These are phyloP conservation scores for Alligator mississippiensis DNA, from an alignment of 2,113 vertebrate species.

Conservation along the genomic window DNA sequence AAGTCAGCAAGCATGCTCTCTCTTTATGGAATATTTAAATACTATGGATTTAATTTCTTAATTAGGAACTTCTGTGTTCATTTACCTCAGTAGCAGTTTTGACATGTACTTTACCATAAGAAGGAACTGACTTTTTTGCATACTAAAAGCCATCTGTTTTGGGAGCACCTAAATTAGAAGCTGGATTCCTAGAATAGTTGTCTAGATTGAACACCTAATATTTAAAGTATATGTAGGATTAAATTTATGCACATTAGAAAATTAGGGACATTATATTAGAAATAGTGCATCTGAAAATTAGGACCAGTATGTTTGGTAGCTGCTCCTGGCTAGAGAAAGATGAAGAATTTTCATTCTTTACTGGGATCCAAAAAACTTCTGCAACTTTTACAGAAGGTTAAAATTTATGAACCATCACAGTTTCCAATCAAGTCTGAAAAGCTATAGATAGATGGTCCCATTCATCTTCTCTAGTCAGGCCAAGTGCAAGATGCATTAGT, in stretches of 20 bases:
- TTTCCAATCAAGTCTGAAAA: neutral
- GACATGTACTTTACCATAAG: neutral
- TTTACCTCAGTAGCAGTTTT: neutral
- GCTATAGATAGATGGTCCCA: neutral
- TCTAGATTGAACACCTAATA: neutral
- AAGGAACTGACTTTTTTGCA: neutral
- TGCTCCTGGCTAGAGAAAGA: neutral
- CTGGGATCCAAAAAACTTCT: neutral
- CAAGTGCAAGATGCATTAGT: neutral
- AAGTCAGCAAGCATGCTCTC: neutral
- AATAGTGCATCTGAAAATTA: neutral
- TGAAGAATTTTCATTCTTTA: neutral
- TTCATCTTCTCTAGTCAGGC: rapidly evolving
- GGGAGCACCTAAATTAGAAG: neutral
- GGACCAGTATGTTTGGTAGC: neutral
- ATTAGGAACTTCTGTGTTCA: neutral
- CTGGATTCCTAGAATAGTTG: neutral
- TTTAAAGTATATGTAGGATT: too few relatives aligned
- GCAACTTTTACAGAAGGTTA: neutral
- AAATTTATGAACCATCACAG: neutral
- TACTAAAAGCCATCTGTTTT: neutral
- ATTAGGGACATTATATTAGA: neutral
- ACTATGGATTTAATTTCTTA: neutral
- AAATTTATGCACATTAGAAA: too few relatives aligned
- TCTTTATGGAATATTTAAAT: neutral